These are phyloP conservation scores for Limnephilus auricula DNA, from an alignment of 2,888 invertebrate genomes.

Conservation along the genomic window DNA sequence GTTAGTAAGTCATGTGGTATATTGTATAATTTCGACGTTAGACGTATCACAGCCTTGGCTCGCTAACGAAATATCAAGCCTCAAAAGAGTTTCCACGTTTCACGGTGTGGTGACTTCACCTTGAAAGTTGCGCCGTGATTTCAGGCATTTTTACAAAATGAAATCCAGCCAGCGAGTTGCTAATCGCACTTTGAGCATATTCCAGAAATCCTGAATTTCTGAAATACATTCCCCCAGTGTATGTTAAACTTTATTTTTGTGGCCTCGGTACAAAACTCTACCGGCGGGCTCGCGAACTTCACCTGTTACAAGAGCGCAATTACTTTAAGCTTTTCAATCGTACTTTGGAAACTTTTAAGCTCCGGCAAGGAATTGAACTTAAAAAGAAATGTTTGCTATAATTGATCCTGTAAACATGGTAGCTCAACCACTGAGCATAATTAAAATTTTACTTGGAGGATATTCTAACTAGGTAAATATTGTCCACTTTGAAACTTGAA, in stretches of 20 bases:
- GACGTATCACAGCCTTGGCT: constrained; percentile 11
- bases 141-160: constrained; percentile 57
- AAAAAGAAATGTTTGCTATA: neutral
- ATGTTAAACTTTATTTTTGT: constrained; percentile 53
- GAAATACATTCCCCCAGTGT: constrained; percentile 23
- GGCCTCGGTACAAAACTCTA: constrained; percentile 41
- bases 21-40: constrained; percentile 14
- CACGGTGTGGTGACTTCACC: constrained; percentile 57
- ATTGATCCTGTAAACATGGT: neutral
- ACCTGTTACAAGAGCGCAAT: constrained; percentile 39
- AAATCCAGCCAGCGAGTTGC: constrained; percentile 45
- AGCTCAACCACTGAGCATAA: neutral
- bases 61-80: neutral
- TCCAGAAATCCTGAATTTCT: constrained; percentile 27
- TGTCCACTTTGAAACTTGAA: no score
- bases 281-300: constrained; percentile 43
- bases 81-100: constrained; percentile 39
- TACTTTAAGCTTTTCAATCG: constrained; percentile 54
- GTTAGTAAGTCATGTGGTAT: neutral
- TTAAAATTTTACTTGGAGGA: neutral
- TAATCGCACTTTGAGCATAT: constrained; percentile 49
- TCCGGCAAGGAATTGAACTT: neutral
- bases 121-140: constrained; percentile 53
- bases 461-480: neutral
- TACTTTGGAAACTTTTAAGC: constrained; percentile 33